Evolutionary conservation across 2,113 vertebrate species (phyloP).

Genomic region (Baryphthengus martii): DNA sequence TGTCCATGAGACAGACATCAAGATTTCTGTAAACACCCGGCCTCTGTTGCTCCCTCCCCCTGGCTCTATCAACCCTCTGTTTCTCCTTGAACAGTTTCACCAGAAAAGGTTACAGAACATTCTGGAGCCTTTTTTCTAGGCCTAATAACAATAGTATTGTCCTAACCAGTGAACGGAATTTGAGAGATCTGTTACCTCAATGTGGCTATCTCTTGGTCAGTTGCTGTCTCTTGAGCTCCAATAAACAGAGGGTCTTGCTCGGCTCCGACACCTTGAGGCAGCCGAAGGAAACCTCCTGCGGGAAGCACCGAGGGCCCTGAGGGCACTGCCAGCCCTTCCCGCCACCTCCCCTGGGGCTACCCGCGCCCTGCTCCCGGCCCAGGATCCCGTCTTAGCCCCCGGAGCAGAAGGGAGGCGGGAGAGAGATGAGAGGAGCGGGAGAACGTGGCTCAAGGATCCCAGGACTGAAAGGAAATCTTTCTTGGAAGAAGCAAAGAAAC

Average conservation of each 20-base stretch:
- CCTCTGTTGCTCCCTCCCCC: neutral
- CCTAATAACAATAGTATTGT: neutral
- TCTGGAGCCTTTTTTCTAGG: neutral
- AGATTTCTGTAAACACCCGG: rapidly evolving
- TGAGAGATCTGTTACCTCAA: neutral
- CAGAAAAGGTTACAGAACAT: neutral
- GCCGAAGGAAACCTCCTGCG: neutral
- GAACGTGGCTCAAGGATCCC: neutral
- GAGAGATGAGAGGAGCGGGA: neutral
- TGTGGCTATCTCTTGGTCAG: neutral
- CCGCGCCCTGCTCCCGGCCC: rapidly evolving
- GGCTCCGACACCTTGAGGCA: neutral
- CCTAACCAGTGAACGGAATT: neutral
- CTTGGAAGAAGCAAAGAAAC: neutral
- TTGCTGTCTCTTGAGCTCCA: neutral
- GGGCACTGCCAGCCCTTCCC: neutral
- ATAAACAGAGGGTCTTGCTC: neutral
- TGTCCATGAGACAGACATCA: neutral
- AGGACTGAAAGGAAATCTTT: neutral
- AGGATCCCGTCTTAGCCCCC: neutral
- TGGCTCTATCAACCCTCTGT: neutral
- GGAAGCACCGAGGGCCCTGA: neutral
- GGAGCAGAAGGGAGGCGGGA: neutral
- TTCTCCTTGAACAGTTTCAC: neutral
- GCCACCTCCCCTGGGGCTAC: rapidly evolving